Conservation (phyloP, 2,113 vertebrate species). For the Colaptes auratus region DNA sequence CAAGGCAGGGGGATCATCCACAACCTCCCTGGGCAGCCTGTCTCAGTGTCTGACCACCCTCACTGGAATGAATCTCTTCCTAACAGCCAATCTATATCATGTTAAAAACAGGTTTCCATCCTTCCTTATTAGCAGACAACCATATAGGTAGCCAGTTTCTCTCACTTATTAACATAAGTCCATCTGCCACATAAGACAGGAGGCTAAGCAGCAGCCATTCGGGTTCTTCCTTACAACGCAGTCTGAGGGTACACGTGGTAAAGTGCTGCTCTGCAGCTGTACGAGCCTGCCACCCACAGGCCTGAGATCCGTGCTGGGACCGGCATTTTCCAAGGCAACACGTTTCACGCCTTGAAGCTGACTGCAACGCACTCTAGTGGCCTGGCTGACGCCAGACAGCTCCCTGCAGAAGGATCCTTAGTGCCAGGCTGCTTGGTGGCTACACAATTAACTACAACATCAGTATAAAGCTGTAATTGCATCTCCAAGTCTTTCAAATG, state of each 20-base stretch:
- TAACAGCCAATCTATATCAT: not conserved
- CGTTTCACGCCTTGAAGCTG: not conserved
- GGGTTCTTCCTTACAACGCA: not conserved
- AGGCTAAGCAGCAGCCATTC: not conserved
- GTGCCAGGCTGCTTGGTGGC: not conserved
- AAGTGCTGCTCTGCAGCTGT: not conserved
- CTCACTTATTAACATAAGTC: not conserved
- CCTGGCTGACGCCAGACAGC: not conserved
- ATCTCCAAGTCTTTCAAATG: not conserved
- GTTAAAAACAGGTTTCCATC: not conserved
- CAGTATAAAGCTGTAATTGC: not conserved
- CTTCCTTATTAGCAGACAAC: not conserved
- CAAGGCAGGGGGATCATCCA: too few relatives aligned
- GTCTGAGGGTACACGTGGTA: fast-evolving
- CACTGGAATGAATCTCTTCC: too few relatives aligned
- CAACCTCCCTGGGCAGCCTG: too few relatives aligned
- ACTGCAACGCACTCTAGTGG: conserved; percentile 26
- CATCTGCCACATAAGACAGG: not conserved
- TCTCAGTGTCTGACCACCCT: too few relatives aligned
- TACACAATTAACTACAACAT: not conserved
- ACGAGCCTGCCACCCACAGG: conserved; percentile 45
- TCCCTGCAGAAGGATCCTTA: not conserved
- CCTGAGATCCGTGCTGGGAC: fast-evolving
- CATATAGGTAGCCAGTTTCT: not conserved
- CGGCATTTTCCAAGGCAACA: not conserved